These are phyloP conservation scores for Psittacula derbiana DNA, from an alignment of 2,797 vertebrate species.

Conservation along the genomic window DNA sequence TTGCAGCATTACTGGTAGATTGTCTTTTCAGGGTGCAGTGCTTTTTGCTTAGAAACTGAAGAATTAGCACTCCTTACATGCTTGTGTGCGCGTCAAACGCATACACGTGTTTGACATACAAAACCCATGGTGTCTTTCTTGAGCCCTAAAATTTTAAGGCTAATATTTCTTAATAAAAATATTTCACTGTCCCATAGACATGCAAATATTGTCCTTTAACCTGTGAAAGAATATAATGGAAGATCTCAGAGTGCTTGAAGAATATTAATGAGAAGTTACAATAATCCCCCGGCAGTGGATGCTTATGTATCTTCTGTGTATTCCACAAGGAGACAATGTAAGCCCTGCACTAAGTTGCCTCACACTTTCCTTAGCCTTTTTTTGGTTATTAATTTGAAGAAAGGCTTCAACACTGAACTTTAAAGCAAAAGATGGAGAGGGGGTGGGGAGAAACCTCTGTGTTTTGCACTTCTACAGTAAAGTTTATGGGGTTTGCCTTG, in stretches of 20 bases:
- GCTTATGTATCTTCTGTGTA: background rate
- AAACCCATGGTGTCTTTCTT: background rate
- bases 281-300: background rate
- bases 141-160: background rate
- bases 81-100: background rate
- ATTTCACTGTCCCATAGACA: constrained; percentile 11
- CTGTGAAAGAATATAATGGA: constrained; percentile 15
- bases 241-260: background rate
- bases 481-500: background rate
- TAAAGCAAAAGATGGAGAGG: background rate
- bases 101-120: background rate
- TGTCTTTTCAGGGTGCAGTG: background rate
- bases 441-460: background rate
- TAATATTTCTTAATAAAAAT: constrained; percentile 39
- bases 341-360: background rate
- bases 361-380: background rate
- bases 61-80: background rate
- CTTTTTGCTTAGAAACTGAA: background rate
- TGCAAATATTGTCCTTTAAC: constrained; percentile 50
- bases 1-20: background rate
- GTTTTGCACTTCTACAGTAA: background rate
- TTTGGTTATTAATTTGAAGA: background rate
- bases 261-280: constrained; percentile 23
- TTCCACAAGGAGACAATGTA: background rate
- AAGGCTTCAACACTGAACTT: background rate